Base-by-base conservation (phyloP, 2,113 vertebrate genomes). In the Eulemur macaco region DNA sequence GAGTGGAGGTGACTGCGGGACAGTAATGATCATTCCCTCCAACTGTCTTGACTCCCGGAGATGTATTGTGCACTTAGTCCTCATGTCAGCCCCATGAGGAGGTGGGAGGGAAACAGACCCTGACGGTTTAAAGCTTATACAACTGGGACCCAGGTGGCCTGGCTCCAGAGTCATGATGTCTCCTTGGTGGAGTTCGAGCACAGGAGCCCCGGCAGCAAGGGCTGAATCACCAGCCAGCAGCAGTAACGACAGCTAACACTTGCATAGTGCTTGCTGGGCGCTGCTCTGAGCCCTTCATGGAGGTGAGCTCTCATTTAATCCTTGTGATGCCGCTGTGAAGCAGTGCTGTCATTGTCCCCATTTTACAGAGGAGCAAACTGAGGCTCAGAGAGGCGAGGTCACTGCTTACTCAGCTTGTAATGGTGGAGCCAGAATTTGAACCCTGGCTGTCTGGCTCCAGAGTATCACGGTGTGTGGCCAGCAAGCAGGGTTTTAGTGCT, bases 191-290 rank as follows among this genome's bases (percentile, higher is more conserved):
- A 23, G 27, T 54, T 45, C 0, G 7, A 7, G 69, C 52, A 3
- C 15, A 12, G 34, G 58, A 66, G 31, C 45, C 20, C 15, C 29
- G 86, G 73, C 54, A 39, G 52, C 5, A 8, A 56, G 29, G 47
- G 34, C 31, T 27, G 13, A 80, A 8, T 69, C 21, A 27, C 56
- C 9, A 2, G 9, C 34, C 17, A 42, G 66, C 8, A 0, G 10
- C 0, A 1, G 4, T 58, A 3, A 29, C 45, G 10, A 2, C 8
- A 18, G 66, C 8, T 12, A 12, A 23, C 21, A 7, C 76, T 78
- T 3, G 8, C 10, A 8, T 8, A 0, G n/a, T 0, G 2, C n/a
- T 66, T 8, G 0, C 21, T n/a, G 37, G 31, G 34, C 25, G 17
- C 50, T 0, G 0, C 6, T 29, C 74, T 2, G 54, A 69, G 47